Conservation (phyloP, 2,888 invertebrate species). For the Amblyjoppa proteus region DNA sequence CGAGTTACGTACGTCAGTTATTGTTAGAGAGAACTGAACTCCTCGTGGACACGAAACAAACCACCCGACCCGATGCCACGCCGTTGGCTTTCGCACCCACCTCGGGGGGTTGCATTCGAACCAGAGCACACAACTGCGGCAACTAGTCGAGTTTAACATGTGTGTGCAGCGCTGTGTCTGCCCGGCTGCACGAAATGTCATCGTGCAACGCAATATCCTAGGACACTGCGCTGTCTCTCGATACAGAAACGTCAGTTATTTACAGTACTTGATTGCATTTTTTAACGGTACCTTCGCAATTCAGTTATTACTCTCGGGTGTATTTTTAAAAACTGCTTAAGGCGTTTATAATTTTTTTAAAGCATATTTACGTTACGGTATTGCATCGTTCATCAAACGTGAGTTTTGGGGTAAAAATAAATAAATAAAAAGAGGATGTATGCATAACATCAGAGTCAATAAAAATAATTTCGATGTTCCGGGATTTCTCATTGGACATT, state of each 20-base stretch:
- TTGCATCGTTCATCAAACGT: neutral
- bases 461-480: no score
- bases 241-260: conserved; percentile 17
- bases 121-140: conserved; percentile 18
- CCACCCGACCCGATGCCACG: conserved; percentile 12
- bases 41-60: conserved; percentile 33
- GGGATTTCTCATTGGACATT: no score
- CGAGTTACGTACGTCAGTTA: neutral
- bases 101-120: conserved; percentile 16
- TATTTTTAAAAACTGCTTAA: neutral
- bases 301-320: neutral
- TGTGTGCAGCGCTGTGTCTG: neutral
- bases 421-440: neutral
- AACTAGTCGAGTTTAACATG: conserved; percentile 15
- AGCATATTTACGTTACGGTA: neutral
- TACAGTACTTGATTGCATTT: conserved; percentile 8
- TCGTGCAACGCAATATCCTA: conserved; percentile 7
- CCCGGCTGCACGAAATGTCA: neutral
- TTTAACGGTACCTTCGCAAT: neutral
- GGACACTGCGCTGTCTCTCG: neutral
- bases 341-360: neutral
- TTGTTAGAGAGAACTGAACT: conserved; percentile 30
- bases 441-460: no score
- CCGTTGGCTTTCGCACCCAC: neutral
- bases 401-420: neutral